Evolutionary conservation across 2,888 invertebrate genomes (phyloP).

Genomic region (Campoletis raptor): DNA sequence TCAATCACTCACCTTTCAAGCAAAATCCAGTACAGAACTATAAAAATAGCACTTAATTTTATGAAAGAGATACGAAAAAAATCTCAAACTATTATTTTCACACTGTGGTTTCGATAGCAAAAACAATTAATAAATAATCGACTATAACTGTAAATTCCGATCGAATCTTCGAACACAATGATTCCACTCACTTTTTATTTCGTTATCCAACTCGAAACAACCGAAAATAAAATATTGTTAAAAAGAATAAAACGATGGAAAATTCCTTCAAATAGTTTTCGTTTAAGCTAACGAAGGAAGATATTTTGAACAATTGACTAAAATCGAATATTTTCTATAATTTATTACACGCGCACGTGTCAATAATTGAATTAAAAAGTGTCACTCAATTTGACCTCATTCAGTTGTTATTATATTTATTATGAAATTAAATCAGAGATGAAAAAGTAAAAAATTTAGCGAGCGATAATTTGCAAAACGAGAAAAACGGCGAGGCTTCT

Average conservation of each 20-base stretch:
- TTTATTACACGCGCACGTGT: neutral
- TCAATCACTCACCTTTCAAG: constrained; percentile 57
- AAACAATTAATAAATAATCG: neutral
- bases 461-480: neutral
- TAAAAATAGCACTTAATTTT: neutral
- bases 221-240: neutral
- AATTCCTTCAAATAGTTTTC: neutral
- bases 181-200: neutral
- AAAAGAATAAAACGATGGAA: neutral
- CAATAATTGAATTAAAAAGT: neutral
- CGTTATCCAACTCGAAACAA: neutral
- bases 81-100: neutral
- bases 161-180: neutral
- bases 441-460: neutral
- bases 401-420: neutral
- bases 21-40: constrained; percentile 13
- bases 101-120: constrained; percentile 16
- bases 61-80: neutral
- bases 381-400: neutral
- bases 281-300: neutral
- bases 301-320: neutral
- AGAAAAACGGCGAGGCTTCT: neutral
- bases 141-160: neutral
- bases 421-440: neutral
- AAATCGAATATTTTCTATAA: neutral